Evolutionary conservation across 2,797 vertebrate species (phyloP), one percentile per base, ranked within the genome.

Genomic region (Esox lucius): DNA sequence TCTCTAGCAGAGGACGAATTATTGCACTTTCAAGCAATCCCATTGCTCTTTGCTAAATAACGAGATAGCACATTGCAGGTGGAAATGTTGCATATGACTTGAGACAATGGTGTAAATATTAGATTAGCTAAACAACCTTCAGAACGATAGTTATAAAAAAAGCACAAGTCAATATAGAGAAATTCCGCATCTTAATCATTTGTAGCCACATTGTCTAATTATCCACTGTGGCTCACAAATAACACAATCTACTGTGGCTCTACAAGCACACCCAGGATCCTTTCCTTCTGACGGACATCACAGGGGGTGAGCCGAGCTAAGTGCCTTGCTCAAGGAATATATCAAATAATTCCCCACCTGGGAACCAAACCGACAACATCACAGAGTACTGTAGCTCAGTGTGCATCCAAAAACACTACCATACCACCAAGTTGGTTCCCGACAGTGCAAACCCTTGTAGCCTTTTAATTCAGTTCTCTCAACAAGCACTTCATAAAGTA

Each of bases 311-410:
- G 81, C 79, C 19, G 74, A 76, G 85, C 86, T 87, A 89, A 89
- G 53, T 89, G 90, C 84, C 81, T 86, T 85, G 84, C 89, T 90
- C 88, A 91, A 92, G 90, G 91, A 91, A 83, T 78, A 82, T 80
- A 85, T 84, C 82, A 88, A 87, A 80, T 39, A 85, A 91, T 87
- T 91, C 85, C 84, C 79, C 90, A 74, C 82, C n/a, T 59, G 90
- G 87, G 91, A 88, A 78, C 87, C 81, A 81, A 90, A 91, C 90
- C 84, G 16, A 74, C 80, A 76, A 82, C 53, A 71, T 82, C 72
- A 76, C 35, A 87, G 85, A 85, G n/a, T 59, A 85, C 84, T 84
- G 83, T 79, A 77, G 74, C 75, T 77, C 75, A 79, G 71, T 42
- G 8, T 59, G n/a, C 19, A 22, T 59, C 53, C 53, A 59, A 53